Base-by-base conservation (phyloP, 2,888 invertebrate species). In the Macropis europaea region DNA sequence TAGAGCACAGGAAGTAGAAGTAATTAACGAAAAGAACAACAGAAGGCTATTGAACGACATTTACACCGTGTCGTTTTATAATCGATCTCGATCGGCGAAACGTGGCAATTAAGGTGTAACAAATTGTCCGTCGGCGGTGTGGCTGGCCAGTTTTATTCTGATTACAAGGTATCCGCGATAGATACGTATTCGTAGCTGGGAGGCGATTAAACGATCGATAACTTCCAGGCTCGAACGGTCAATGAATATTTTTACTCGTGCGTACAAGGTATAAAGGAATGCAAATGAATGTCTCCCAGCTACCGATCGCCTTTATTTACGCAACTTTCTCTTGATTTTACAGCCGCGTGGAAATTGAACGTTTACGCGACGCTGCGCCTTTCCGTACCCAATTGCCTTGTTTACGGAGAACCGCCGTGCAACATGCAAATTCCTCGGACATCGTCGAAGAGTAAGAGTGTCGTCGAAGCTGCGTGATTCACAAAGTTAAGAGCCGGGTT, bases 91-190 rank as follows among this genome's bases (percentile, higher is more conserved):
- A n/a, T 30, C 47, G 26, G 61, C 56, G 59, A 61, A 61, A 57
- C 69, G 64, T 52, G 50, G 73, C 60, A 70, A 78, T 78, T 79
- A 79, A 79, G 64, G 45, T 47, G 64, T 48, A 68, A 75, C 74
- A 71, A 75, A 77, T 77, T 68, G 77, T 57, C 75, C 71, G 74
- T 77, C 64, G 62, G 61, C 69, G 50, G 62, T 34, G 63, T 43
- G 42, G 38, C 50, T 24, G 52, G 66, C 53, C 34, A 66, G 76
- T 82, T 82, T 82, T 80, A 76, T 82, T 76, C 75, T 67, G 77
- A 81, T 81, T 81, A 79, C 74, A 79, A 70, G 67, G 71, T 66
- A 67, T 56, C 45, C 62, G 34, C 42, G 77, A 77, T 77, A 70
- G 77, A 73, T 63, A 71, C 67, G 79, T 70, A 66, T 73, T 75